Base-by-base conservation (phyloP, 2,888 invertebrate species). In the Liopterus haemorrhoidalis region DNA sequence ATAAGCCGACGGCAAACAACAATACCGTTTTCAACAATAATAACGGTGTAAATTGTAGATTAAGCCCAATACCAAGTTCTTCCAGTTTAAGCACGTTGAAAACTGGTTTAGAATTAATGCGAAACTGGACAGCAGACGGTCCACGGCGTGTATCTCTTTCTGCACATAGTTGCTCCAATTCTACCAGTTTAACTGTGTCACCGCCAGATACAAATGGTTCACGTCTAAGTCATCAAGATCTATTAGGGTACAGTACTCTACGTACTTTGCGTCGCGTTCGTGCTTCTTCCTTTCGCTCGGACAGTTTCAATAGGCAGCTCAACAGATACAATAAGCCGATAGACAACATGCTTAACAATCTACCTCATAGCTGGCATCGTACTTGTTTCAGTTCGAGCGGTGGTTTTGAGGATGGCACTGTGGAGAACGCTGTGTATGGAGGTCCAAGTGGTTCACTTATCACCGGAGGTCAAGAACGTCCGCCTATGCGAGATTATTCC, bases 1-100 rank as follows among this genome's bases (percentile, higher is more conserved):
- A n/a, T n/a, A n/a, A n/a, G n/a, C n/a, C n/a, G n/a, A n/a, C n/a
- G n/a, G n/a, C n/a, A n/a, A n/a, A n/a, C n/a, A n/a, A n/a, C n/a
- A n/a, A n/a, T n/a, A n/a, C n/a, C n/a, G n/a, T n/a, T n/a, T n/a
- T n/a, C n/a, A n/a, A n/a, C n/a, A n/a, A n/a, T n/a, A n/a, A n/a
- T n/a, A n/a, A n/a, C n/a, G n/a, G n/a, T n/a, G n/a, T n/a, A n/a
- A n/a, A 54, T 53, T 35, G 46, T 51, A n/a, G 50, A 35, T 73
- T 93, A 18, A 92, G 90, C 68, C 91, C 92, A 1, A 89, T 92
- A 61, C 87, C 90, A 14, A 91, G 90, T 66, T 82, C 87, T 52
- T 84, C 84, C 46, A 83, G 85, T 69, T 64, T 83, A 54, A 63
- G 61, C 48, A 64, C 66, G 14, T 53, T 67, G 33, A 64, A 61